Conservation (phyloP, 2,113 vertebrate species). For the Rhea americana region DNA sequence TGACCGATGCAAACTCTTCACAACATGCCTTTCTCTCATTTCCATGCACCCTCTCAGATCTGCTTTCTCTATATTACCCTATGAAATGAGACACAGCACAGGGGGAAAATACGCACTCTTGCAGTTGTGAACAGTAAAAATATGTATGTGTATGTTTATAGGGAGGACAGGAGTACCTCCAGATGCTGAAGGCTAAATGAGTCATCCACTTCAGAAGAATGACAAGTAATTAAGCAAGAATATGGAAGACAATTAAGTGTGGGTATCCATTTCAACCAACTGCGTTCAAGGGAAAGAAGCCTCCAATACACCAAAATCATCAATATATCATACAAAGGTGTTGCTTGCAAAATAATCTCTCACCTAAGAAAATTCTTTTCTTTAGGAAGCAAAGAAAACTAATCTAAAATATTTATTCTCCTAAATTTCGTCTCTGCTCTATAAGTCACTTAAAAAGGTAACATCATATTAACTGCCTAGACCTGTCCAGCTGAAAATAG, state of each 20-base stretch:
- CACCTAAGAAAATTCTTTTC: constrained; percentile 43
- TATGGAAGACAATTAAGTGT: background rate
- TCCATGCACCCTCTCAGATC: background rate
- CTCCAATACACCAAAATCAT: background rate
- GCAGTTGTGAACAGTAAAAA: background rate
- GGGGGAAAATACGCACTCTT: background rate
- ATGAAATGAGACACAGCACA: background rate
- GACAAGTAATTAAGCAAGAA: constrained; percentile 41
- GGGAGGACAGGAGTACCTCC: background rate
- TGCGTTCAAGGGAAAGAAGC: background rate
- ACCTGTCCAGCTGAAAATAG: background rate
- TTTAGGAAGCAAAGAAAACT: constrained; percentile 55
- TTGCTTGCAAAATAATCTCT: constrained; percentile 14
- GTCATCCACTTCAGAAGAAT: constrained; percentile 41
- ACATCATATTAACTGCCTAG: constrained; percentile 49
- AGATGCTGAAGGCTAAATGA: background rate
- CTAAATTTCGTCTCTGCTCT: background rate
- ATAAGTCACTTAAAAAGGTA: constrained; percentile 27
- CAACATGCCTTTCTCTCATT: background rate
- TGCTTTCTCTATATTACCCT: background rate
- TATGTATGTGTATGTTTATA: background rate
- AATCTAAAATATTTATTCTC: constrained; percentile 49
- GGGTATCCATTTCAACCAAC: constrained; percentile 5
- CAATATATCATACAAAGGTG: background rate
- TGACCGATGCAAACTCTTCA: background rate